Evolutionary conservation across 2,888 invertebrate species (phyloP).

Genomic region (Hetaerina titia): DNA sequence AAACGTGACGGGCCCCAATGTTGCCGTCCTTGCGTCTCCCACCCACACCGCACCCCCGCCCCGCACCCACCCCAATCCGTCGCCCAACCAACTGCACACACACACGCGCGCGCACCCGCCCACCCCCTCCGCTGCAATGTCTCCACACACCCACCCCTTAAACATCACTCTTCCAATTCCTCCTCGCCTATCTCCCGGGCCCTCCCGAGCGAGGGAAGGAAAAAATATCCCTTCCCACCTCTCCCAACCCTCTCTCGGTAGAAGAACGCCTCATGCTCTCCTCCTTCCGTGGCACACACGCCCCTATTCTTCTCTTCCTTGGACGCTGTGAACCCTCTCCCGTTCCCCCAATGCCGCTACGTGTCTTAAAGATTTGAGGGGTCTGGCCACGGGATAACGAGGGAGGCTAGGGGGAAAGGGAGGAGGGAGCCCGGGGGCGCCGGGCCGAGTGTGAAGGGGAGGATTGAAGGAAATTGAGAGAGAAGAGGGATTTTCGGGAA

Average conservation of each 20-base stretch:
- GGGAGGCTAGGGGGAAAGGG: not conserved
- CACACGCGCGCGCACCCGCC: not conserved
- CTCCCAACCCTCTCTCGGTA: not conserved
- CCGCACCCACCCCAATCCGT: not conserved
- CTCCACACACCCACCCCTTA: not conserved
- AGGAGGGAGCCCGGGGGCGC: not conserved
- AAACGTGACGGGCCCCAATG: constrained; percentile 40
- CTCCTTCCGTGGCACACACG: not conserved
- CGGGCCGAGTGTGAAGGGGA: not conserved
- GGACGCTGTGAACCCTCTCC: not conserved
- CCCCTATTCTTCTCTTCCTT: not conserved
- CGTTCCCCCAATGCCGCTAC: not conserved
- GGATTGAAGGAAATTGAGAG: not conserved
- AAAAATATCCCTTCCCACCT: not conserved
- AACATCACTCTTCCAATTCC: constrained; percentile 7
- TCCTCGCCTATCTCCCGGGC: not conserved
- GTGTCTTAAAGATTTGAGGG: not conserved
- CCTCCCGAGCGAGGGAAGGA: not conserved
- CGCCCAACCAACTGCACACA: not conserved
- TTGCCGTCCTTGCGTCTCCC: not conserved
- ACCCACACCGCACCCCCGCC: not conserved
- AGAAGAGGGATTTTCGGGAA: not conserved
- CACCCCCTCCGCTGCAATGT: not conserved
- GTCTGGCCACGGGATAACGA: not conserved
- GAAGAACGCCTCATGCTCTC: no score